Percentiles rank a stretch among this genome's conserved stretches.
These are phyloP conservation scores for Etheostoma cragini DNA, from an alignment of 2,113 vertebrate genomes.

Conservation along the genomic window DNA sequence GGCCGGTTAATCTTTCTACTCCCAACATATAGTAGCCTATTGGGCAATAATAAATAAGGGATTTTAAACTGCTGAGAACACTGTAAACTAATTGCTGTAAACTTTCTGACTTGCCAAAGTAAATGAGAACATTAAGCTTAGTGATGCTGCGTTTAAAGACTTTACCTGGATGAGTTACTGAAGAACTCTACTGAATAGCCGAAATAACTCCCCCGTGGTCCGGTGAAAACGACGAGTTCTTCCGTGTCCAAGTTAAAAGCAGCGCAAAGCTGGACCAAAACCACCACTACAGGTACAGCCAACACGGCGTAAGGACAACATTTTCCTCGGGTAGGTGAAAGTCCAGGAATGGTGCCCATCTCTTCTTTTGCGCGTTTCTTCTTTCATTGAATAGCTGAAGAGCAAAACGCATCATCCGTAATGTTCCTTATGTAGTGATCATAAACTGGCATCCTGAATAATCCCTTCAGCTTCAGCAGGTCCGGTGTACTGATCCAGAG, in stretches of 20 bases:
- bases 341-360: constrained; percentile 71
- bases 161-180: constrained; percentile 69
- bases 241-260: constrained; percentile 78
- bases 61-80: not conserved
- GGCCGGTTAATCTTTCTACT: not conserved
- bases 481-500: constrained; percentile 41
- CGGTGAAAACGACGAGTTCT: constrained; percentile 65
- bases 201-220: constrained; percentile 73
- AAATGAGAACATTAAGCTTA: not conserved
- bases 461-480: constrained; percentile 22
- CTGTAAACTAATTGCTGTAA: not conserved
- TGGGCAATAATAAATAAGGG: not conserved
- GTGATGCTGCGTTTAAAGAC: not conserved
- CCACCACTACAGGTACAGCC: constrained; percentile 31
- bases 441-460: not conserved
- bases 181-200: constrained; percentile 80
- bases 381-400: constrained; percentile 62
- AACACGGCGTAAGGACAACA: constrained; percentile 1
- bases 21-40: too few relatives aligned
- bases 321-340: constrained; percentile 29
- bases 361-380: constrained; percentile 59
- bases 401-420: constrained; percentile 73
- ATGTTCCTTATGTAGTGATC: constrained; percentile 30
- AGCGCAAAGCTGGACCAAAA: constrained; percentile 52
- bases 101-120: not conserved